A percentile compares a stretch with the other conserved stretches of the same genome.
These are phyloP conservation scores for Echeneis naucrates DNA, from an alignment of 2,797 vertebrate genomes.

Conservation along the genomic window DNA sequence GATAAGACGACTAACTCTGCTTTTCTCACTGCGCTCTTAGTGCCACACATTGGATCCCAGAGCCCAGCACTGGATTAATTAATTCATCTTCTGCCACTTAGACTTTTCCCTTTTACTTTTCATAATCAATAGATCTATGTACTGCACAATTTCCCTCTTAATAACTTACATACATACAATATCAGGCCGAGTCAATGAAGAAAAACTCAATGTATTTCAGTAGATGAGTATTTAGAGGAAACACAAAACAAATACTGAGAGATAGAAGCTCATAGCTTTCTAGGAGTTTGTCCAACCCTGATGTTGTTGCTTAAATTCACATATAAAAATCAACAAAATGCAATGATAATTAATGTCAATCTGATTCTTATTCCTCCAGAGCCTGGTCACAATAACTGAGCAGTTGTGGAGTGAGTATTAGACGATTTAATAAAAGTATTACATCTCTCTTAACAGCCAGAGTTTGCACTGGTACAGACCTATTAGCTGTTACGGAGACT, in stretches of 20 bases:
- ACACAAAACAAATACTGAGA: background rate
- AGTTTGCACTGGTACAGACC: conserved; percentile 15
- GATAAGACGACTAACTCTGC: background rate
- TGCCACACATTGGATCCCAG: background rate
- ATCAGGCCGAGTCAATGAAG: conserved; percentile 7
- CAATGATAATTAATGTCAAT: background rate
- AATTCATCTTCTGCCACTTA: no score
- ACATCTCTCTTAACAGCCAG: conserved; percentile 22
- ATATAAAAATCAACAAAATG: background rate
- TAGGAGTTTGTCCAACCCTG: conserved; percentile 6
- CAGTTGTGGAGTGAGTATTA: background rate
- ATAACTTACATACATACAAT: no score
- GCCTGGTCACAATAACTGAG: background rate
- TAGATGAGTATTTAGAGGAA: background rate
- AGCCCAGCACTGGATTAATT: background rate
- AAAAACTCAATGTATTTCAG: conserved; percentile 5
- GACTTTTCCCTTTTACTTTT: no score
- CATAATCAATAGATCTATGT: no score
- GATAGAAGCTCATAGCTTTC: background rate
- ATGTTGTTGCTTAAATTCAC: conserved; percentile 10
- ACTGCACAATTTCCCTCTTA: background rate
- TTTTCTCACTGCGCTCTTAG: background rate
- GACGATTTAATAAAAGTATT: conserved; percentile 25
- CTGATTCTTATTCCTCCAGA: background rate
- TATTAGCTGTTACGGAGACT: conserved; percentile 12